Evolutionary conservation across 1,140 invertebrate genomes (phyloP).

Genomic region (Lepidostoma basale): DNA sequence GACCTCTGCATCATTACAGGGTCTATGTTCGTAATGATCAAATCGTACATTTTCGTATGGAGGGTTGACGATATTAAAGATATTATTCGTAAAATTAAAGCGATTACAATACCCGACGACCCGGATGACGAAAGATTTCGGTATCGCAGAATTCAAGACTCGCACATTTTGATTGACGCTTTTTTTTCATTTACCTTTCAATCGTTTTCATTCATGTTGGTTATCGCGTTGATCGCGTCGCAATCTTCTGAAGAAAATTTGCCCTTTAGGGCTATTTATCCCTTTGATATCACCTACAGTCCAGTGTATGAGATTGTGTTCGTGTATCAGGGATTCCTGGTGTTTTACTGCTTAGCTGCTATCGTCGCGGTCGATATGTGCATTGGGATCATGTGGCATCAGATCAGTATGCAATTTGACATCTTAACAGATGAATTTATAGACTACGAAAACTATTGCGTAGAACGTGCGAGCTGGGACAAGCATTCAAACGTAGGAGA

Average conservation of each 20-base stretch:
- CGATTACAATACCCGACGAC: background rate
- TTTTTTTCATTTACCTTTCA: conserved; percentile 11
- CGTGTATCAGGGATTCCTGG: conserved; percentile 4
- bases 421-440: conserved; percentile 38
- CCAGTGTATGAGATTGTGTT: background rate
- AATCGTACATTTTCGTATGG: background rate
- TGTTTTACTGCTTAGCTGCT: conserved; percentile 12
- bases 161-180: conserved; percentile 8
- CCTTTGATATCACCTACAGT: conserved; percentile 8
- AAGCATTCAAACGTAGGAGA: background rate
- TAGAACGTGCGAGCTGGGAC: too few species aligned
- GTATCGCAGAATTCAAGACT: conserved; percentile 21
- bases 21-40: conserved; percentile 15
- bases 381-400: conserved; percentile 30
- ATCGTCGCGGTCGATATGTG: conserved; percentile 21
- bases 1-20: conserved; percentile 33
- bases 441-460: background rate
- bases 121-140: conserved; percentile 7
- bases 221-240: conserved; percentile 6
- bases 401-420: conserved; percentile 31
- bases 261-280: conserved; percentile 29
- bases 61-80: conserved; percentile 18
- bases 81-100: background rate
- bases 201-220: conserved; percentile 14
- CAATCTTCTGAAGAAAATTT: conserved; percentile 13